Evolutionary conservation across 2,113 vertebrate genomes (phyloP).

Genomic region (Hypomesus transpacificus): DNA sequence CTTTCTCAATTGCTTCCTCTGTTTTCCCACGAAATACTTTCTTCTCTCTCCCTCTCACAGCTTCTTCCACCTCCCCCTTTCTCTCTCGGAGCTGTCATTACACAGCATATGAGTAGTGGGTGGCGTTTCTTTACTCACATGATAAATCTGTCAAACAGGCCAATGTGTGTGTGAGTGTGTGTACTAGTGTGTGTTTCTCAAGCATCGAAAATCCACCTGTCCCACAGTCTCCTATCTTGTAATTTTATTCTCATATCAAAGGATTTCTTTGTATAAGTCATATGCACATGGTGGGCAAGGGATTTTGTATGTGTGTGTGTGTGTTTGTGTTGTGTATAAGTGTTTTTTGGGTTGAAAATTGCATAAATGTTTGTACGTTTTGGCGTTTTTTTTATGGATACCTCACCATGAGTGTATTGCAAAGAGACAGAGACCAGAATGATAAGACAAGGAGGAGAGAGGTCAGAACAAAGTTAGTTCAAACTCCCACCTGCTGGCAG

Average conservation of each 20-base stretch:
- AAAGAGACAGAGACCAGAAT: background rate
- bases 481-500: background rate
- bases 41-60: background rate
- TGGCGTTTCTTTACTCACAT: conserved; percentile 29
- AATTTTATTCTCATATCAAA: background rate
- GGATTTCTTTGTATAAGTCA: background rate
- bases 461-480: background rate
- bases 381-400: no score
- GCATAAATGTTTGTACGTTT: no score
- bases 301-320: background rate
- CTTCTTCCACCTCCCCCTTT: no score
- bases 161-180: conserved; percentile 14
- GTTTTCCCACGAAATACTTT: background rate
- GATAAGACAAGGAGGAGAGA: background rate
- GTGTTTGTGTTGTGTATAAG: background rate
- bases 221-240: background rate
- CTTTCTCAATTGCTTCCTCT: background rate
- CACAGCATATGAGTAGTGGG: conserved; percentile 15
- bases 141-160: conserved; percentile 54
- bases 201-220: background rate
- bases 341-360: background rate
- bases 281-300: background rate
- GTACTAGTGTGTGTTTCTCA: background rate
- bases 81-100: conserved; percentile 33
- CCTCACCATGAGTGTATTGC: background rate